phyloP scores from a whole-genome alignment of 2,797 vertebrate species.

The Synanceia verrucosa region DNA sequence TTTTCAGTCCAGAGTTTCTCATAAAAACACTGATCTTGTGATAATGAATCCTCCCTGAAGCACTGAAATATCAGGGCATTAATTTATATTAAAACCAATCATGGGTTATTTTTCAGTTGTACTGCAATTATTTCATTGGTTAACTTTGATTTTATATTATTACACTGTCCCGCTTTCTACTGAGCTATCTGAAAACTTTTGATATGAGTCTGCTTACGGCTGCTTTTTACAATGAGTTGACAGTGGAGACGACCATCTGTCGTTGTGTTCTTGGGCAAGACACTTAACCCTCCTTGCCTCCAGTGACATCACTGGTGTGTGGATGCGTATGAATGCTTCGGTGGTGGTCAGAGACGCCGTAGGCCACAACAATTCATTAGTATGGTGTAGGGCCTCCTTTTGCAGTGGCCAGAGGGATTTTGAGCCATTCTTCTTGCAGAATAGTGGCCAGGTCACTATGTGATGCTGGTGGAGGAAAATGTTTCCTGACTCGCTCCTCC shows the following conservation, averaged over 20 bases:
- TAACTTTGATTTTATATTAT: background rate
- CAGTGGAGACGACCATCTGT: background rate
- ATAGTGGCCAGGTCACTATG: too few species aligned
- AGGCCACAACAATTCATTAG: too few species aligned
- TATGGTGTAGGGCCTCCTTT: too few species aligned
- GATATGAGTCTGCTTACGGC: background rate
- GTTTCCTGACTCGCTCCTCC: too few species aligned
- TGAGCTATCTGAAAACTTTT: background rate
- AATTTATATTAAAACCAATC: background rate
- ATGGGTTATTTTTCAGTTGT: background rate
- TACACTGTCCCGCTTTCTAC: background rate
- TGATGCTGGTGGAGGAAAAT: too few species aligned
- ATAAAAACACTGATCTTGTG: background rate
- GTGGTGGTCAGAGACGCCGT: too few species aligned
- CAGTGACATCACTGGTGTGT: too few species aligned
- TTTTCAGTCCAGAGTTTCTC: background rate
- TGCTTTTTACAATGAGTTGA: background rate
- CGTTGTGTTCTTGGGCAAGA: too few species aligned
- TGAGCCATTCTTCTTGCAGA: too few species aligned
- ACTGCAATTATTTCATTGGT: background rate
- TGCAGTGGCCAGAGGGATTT: too few species aligned
- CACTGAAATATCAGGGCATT: background rate
- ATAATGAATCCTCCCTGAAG: background rate
- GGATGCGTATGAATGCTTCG: too few species aligned
- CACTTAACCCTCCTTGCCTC: too few species aligned